Evolutionary conservation across 1,140 invertebrate genomes (phyloP), one percentile per base, ranked within the genome.

Genomic region (Cepaea nemoralis): DNA sequence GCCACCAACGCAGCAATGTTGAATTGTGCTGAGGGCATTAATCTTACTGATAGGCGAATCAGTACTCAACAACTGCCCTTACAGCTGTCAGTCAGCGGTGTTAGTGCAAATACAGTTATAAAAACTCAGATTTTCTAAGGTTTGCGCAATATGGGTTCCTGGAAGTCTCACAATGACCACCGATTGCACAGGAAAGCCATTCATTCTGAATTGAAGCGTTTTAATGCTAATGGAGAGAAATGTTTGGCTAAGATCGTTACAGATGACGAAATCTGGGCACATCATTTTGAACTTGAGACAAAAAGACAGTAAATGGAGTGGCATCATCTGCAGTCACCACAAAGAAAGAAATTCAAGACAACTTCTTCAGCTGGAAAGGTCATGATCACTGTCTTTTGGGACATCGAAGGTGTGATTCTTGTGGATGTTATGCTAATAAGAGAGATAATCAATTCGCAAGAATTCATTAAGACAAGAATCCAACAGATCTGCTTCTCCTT

Each of bases 221-320:
- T 63, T 27, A 63, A 63, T 63, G 59, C 27, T 31, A 27, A 63
- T 27, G 59, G 59, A 31, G 59, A 63, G 27, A 31, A 63, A 2
- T 63, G 27, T 63, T 63, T 63, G n/a, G n/a, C n/a, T 63, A 63
- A 63, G 59, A 63, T 63, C 59, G 59, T 63, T 31, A 63, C 59
- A 63, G 59, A 27, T 63, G 59, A 63, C 59, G n/a, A 63, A 63
- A 63, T 27, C 59, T 63, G 59, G 59, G 59, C 59, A 27, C 27
- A 63, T 63, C 59, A 63, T 63, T 63, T 31, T 63, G 59, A 63
- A 63, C 59, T 27, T 63, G 59, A 63, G 59, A 63, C 59, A 63
- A 31, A 63, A 63, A 63, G 59, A 63, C 59, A 63, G 59, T 31
- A 2, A 63, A 63, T 63, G 59, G 59, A 63, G 27, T 8, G 59